Percentiles rank a stretch among this genome's conserved stretches.
Conservation (phyloP, 2,113 vertebrate genomes). For the Drymodes brunneopygia region DNA sequence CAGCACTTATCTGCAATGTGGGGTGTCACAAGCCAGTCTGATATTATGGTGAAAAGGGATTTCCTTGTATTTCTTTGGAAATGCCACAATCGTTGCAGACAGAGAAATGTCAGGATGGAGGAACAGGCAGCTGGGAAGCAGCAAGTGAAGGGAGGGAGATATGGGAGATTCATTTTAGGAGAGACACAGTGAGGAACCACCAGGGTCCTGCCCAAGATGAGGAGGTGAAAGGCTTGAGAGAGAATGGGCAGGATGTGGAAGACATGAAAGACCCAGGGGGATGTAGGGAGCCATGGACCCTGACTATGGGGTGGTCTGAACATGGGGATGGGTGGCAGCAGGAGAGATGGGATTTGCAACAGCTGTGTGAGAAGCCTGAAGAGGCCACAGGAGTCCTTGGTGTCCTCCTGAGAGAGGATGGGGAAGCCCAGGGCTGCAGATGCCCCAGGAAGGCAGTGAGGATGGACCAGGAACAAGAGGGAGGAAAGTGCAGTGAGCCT, state of each 20-base stretch:
- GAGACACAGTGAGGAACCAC: not conserved
- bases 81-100: accelerated
- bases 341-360: not conserved
- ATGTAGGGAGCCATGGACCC: not conserved
- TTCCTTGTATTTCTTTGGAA: not conserved
- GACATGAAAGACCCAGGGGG: not conserved
- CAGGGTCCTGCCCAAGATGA: not conserved
- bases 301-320: accelerated
- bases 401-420: not conserved
- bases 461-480: not conserved
- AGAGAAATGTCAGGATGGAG: not conserved
- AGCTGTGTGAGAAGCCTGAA: not conserved
- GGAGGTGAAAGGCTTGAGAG: not conserved
- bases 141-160: not conserved
- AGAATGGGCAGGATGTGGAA: not conserved
- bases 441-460: not conserved
- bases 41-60: not conserved
- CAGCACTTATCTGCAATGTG: not conserved
- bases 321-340: not conserved
- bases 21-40: not conserved
- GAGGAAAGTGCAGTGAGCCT: not conserved
- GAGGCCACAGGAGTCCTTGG: not conserved
- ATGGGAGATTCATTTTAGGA: not conserved
- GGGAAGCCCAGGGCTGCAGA: not conserved
- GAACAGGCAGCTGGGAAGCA: not conserved